Evolutionary conservation across 92 coral and sea anemone species (phyloP).

Genomic region (Chrysogorgia sp.): DNA sequence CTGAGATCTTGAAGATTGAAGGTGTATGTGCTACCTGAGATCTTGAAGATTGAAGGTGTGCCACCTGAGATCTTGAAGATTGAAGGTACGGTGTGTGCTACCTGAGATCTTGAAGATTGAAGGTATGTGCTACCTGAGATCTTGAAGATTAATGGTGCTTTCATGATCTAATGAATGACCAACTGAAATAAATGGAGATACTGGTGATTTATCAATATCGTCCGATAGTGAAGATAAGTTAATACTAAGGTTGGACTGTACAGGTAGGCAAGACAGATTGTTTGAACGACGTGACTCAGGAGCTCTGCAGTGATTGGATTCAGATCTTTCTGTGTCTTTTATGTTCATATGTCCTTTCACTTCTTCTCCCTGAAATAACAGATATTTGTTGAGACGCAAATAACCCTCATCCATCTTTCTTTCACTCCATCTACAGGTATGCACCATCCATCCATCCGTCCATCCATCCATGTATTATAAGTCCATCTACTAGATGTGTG

Average conservation of each 20-base stretch:
- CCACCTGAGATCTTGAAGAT: no score
- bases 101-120: no score
- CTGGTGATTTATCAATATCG: slow-evolving; percentile 39
- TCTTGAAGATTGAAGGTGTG: no score
- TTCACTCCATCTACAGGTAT: no score
- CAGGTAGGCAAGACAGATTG: slow-evolving; percentile 10
- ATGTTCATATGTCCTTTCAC: neutral
- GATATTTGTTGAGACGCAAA: neutral
- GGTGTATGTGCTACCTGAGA: no score
- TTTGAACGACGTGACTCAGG: neutral
- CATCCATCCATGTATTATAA: no score
- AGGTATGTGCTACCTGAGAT: slow-evolving; percentile 70
- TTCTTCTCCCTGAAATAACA: slow-evolving; percentile 10
- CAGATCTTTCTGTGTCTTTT: slow-evolving; percentile 2
- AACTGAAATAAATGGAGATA: slow-evolving; percentile 23
- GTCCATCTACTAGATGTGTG: no score
- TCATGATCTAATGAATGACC: slow-evolving; percentile 63
- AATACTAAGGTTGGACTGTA: neutral
- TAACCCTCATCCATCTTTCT: no score
- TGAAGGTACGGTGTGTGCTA: no score
- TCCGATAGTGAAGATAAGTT: slow-evolving; percentile 23
- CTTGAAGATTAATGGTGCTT: slow-evolving; percentile 93
- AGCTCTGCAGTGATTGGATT: neutral
- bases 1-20: no score
- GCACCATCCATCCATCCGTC: neutral